phyloP scores from a whole-genome alignment of 2,113 vertebrate genomes.

The Triplophysa rosa region DNA sequence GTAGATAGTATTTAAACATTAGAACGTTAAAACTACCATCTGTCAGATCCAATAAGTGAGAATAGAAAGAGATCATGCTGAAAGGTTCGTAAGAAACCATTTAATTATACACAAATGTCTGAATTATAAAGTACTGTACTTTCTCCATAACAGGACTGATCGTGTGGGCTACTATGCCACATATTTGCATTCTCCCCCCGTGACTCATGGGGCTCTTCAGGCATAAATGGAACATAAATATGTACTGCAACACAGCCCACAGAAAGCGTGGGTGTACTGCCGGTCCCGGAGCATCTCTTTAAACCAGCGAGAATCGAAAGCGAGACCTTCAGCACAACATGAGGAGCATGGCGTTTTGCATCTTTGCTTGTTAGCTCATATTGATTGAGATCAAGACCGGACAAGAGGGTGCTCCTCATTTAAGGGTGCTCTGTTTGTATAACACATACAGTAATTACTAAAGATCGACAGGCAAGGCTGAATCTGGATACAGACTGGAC shows the following conservation, averaged over 20 bases:
- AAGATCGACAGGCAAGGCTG: neutral
- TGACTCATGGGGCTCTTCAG: conserved; percentile 49
- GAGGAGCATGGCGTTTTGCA: neutral
- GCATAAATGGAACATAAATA: conserved; percentile 55
- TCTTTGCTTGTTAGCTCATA: conserved; percentile 10
- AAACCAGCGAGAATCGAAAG: neutral
- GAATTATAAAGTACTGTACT: neutral
- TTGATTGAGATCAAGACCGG: conserved; percentile 8
- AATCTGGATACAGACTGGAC: too few species aligned
- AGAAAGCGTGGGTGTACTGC: conserved; percentile 48
- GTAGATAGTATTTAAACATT: too few species aligned
- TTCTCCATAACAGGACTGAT: conserved; percentile 8
- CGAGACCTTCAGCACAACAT: neutral
- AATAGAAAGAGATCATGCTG: neutral
- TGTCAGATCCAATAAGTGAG: neutral
- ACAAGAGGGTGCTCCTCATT: neutral
- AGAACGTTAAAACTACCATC: neutral
- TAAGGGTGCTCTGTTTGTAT: neutral
- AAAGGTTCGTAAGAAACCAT: neutral
- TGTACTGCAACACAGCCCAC: conserved; percentile 50
- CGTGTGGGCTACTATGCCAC: conserved; percentile 18
- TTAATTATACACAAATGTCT: neutral
- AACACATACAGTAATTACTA: neutral
- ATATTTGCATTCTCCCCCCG: conserved; percentile 17
- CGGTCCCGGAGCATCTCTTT: conserved; percentile 35